Percentiles rank a stretch among this genome's conserved stretches.
These are phyloP conservation scores for Enteromius mattozi DNA, from an alignment of 2,797 vertebrate genomes.

Conservation along the genomic window DNA sequence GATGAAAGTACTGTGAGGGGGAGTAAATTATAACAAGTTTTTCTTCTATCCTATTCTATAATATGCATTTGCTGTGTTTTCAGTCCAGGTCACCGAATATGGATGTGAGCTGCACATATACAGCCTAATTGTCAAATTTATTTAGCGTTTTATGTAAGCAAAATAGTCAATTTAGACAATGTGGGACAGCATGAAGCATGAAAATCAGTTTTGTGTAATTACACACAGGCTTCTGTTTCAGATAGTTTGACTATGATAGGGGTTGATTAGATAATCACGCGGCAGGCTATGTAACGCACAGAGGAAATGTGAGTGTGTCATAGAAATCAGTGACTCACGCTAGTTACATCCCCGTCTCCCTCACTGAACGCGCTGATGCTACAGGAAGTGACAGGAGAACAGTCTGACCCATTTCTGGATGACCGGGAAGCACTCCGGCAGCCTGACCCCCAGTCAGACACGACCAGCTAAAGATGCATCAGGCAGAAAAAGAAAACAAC, in stretches of 20 bases:
- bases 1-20: neutral
- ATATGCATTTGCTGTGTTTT: neutral
- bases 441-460: slow-evolving; percentile 67
- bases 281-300: neutral
- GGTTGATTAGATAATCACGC: slow-evolving; percentile 3
- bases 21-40: neutral
- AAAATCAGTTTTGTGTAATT: neutral
- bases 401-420: slow-evolving; percentile 77
- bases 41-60: neutral
- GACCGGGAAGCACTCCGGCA: slow-evolving; percentile 76
- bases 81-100: slow-evolving; percentile 1
- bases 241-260: neutral
- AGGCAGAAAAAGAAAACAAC: slow-evolving; percentile 52
- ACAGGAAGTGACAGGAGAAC: slow-evolving; percentile 76
- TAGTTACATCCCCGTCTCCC: slow-evolving; percentile 69
- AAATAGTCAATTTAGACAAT: neutral
- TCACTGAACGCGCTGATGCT: slow-evolving; percentile 72
- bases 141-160: neutral
- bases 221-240: neutral
- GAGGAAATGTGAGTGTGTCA: slow-evolving; percentile 5
- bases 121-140: neutral
- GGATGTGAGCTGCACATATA: neutral
- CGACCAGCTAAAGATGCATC: slow-evolving; percentile 57
- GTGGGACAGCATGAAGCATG: neutral
- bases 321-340: slow-evolving; percentile 62